Evolutionary conservation across 2,797 vertebrate genomes (phyloP).

Genomic region (Sebastes reedi): DNA sequence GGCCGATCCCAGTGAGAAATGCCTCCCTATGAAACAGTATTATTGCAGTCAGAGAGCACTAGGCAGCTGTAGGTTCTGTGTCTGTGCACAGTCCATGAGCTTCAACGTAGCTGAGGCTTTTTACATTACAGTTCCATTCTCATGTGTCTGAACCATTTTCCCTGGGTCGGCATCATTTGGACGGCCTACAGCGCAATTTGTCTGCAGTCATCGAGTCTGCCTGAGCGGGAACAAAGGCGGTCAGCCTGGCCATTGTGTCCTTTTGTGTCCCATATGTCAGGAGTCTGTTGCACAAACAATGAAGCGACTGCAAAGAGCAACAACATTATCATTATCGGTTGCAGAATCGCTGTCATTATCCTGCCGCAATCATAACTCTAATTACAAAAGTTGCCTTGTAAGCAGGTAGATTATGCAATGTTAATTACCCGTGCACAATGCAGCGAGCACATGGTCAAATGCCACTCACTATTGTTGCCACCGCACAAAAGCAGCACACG

Average conservation of each 20-base stretch:
- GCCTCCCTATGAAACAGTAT: constrained; percentile 13
- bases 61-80: constrained; percentile 10
- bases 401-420: constrained; percentile 81
- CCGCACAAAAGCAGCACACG: constrained; percentile 46
- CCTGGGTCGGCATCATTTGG: constrained; percentile 68
- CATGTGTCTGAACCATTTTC: constrained; percentile 70
- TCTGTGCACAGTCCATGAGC: constrained; percentile 26
- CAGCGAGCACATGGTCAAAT: constrained; percentile 69
- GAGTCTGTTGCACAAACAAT: constrained; percentile 79
- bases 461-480: constrained; percentile 69
- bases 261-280: constrained; percentile 83
- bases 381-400: constrained; percentile 86
- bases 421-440: constrained; percentile 76
- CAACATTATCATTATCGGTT: constrained; percentile 74
- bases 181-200: constrained; percentile 75
- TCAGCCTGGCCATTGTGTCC: constrained; percentile 73
- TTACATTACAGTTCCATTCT: constrained; percentile 64
- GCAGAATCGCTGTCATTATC: constrained; percentile 78
- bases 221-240: constrained; percentile 74
- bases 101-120: constrained; percentile 32
- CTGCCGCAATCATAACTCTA: constrained; percentile 81
- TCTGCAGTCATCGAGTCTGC: constrained; percentile 77
- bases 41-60: constrained; percentile 22
- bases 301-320: constrained; percentile 68
- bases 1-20: constrained; percentile 18